Base-by-base conservation (phyloP, 2,888 invertebrate genomes). In the Blastobasis lacticolella region DNA sequence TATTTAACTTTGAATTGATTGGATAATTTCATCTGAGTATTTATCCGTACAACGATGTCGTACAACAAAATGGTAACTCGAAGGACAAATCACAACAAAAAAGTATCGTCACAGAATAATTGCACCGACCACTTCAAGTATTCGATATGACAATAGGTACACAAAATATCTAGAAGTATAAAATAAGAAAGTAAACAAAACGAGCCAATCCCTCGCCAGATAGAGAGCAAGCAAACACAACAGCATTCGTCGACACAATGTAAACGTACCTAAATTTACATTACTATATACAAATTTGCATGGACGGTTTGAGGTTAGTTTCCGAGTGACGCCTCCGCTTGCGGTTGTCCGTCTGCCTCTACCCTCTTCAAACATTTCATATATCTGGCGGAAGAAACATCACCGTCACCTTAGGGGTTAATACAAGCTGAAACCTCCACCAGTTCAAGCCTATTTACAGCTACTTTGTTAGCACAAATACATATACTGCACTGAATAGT, bases 221-320 rank as follows among this genome's bases (percentile, higher is more conserved):
- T 10, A 40, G 38, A 46, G 54, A 51, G 48, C 50, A 43, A 55
- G 52, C 52, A 50, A 56, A 57, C 51, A 46, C 52, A 57, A 63
- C 61, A 55, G 58, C 59, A 60, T 54, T 60, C 23, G 23, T 56
- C 58, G 73, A 70, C 82, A 82, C 81, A 79, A 81, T 81, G 78
- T 74, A 72, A 75, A 87, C 87, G 75, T 87, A 87, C 87, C 87
- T 86, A 87, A 78, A 75, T 78, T 75, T 62, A 68, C 9, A 42
- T 42, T 75, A 78, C 68, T 84, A 84, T 85, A 73, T 84, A 86
- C 81, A 83, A 66, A 56, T 63, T 67, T 69, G 62, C 62, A 61
- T 65, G 74, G 69, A 67, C 65, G 71, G 67, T 62, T 64, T 67
- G 60, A 67, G 69, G 10, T 50, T 46, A 9, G 10, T 42, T 42